Evolutionary conservation across 2,888 invertebrate species (phyloP).

Genomic region (Pseudococcus viburni): DNA sequence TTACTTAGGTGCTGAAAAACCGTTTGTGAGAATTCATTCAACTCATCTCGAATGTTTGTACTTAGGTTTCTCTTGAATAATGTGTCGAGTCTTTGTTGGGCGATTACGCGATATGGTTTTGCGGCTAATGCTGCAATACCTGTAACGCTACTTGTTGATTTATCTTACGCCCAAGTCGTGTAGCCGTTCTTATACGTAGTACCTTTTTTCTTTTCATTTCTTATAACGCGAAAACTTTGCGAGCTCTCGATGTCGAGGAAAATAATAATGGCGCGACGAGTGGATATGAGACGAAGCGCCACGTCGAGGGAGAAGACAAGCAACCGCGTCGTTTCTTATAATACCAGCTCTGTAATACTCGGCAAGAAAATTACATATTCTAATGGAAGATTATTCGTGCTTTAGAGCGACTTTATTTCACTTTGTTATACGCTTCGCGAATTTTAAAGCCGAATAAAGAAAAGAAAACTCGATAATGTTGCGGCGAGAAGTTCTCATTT

Average conservation of each 20-base stretch:
- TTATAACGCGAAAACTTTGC: no score
- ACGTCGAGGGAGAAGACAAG: background rate
- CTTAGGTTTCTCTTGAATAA: no score
- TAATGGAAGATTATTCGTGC: background rate
- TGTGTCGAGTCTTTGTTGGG: no score
- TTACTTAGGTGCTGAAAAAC: no score
- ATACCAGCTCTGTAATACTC: background rate
- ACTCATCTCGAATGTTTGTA: no score
- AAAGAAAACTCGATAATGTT: background rate
- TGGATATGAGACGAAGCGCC: background rate
- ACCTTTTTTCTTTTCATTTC: no score
- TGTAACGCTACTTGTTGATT: no score
- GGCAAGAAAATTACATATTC: slow-evolving; percentile 1
- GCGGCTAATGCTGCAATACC: no score
- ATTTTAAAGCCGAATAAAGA: background rate
- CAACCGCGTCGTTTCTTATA: background rate
- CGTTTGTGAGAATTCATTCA: no score
- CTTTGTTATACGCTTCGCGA: background rate
- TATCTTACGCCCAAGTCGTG: no score
- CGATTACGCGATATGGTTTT: no score
- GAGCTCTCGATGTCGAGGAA: background rate
- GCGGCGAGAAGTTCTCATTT: background rate
- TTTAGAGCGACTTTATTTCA: background rate
- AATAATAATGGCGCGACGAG: background rate
- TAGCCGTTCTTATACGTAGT: no score